A percentile compares a stretch with the other conserved stretches of the same genome.
Conservation (phyloP, 2,797 vertebrate genomes). For the Sciaenops ocellatus region DNA sequence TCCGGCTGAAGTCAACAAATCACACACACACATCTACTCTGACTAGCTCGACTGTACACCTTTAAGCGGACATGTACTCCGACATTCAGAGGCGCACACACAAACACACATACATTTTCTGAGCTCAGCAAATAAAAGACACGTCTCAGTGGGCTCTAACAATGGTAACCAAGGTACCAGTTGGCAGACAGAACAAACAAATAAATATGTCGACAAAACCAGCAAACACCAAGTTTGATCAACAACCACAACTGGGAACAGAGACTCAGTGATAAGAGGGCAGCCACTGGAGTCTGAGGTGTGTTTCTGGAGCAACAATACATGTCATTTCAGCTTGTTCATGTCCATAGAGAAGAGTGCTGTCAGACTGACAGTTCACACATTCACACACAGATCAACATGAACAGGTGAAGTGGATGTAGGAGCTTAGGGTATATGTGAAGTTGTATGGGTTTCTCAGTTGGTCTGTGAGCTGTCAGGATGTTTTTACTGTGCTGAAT, state of each 20-base stretch:
- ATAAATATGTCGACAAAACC: slow-evolving; percentile 57
- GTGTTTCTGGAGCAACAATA: slow-evolving; percentile 48
- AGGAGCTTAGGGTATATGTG: slow-evolving; percentile 10
- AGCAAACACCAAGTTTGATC: slow-evolving; percentile 64
- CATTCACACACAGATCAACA: slow-evolving; percentile 25
- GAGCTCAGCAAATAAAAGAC: slow-evolving; percentile 17
- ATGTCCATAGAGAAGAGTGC: slow-evolving; percentile 37
- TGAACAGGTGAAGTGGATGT: slow-evolving; percentile 34
- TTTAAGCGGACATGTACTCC: background rate
- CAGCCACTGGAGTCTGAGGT: slow-evolving; percentile 41
- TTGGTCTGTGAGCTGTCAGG: slow-evolving; percentile 32
- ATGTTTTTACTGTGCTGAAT: slow-evolving; percentile 1
- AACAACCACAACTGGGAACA: slow-evolving; percentile 54
- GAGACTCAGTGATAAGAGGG: slow-evolving; percentile 48
- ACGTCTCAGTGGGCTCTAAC: slow-evolving; percentile 23
- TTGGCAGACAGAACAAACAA: slow-evolving; percentile 48
- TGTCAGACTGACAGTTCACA: slow-evolving; percentile 43
- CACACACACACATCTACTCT: background rate
- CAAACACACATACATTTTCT: slow-evolving; percentile 4
- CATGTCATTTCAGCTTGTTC: slow-evolving; percentile 40
- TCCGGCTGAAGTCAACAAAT: slow-evolving; percentile 7
- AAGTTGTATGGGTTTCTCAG: slow-evolving; percentile 25
- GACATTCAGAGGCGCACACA: slow-evolving; percentile 3
- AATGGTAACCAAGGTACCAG: slow-evolving; percentile 24
- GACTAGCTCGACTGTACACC: background rate